Conservation (phyloP, 92 coral and sea anemone genomes). For the Anthopleura xanthogrammica region DNA sequence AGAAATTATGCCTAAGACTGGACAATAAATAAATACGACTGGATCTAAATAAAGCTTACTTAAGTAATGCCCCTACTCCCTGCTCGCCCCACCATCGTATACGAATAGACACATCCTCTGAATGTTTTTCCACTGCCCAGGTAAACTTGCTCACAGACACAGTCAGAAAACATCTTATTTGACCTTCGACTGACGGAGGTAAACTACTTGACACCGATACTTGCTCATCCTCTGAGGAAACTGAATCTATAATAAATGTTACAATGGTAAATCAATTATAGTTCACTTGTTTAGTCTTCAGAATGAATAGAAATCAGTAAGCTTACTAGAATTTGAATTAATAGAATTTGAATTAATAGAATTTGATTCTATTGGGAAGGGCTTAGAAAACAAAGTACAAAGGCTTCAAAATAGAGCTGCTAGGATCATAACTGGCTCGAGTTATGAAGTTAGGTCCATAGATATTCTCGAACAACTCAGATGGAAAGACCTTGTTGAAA, state of each 20-base stretch:
- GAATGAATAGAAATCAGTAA: too few relatives aligned
- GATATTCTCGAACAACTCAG: too few relatives aligned
- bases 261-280: background rate
- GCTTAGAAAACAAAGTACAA: too few relatives aligned
- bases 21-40: background rate
- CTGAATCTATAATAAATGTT: slow-evolving; percentile 13
- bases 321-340: too few relatives aligned
- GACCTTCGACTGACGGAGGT: slow-evolving; percentile 98
- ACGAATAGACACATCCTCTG: slow-evolving; percentile 68
- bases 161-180: slow-evolving; percentile 83
- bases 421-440: too few relatives aligned
- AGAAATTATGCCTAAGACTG: background rate
- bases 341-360: too few relatives aligned
- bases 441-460: too few relatives aligned
- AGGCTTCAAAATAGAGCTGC: too few relatives aligned
- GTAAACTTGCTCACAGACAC: slow-evolving; percentile 72
- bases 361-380: too few relatives aligned
- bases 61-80: slow-evolving; percentile 71
- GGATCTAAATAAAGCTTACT: slow-evolving; percentile 37
- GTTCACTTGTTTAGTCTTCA: too few relatives aligned
- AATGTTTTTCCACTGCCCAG: slow-evolving; percentile 69
- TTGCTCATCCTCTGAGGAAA: slow-evolving; percentile 57
- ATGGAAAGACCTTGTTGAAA: too few relatives aligned
- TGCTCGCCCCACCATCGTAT: slow-evolving; percentile 97
- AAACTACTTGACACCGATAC: slow-evolving; percentile 69